phyloP scores from a whole-genome alignment of 2,888 invertebrate genomes.

The Melipona bicolor region DNA sequence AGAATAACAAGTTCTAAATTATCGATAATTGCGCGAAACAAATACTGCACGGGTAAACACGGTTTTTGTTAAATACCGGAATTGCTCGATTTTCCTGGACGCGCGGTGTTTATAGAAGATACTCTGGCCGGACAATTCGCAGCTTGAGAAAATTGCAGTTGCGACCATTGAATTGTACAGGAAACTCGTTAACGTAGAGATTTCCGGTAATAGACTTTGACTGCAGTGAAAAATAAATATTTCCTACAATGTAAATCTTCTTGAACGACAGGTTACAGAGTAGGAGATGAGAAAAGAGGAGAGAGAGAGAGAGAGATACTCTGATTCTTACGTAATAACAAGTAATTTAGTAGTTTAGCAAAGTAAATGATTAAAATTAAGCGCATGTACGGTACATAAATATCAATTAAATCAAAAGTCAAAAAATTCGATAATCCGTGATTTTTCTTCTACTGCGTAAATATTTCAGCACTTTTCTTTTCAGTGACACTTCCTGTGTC shows the following conservation, averaged over 20 bases:
- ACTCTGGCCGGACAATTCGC: background rate
- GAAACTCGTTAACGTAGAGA: conserved; percentile 14
- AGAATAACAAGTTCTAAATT: too few relatives aligned
- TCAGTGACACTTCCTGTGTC: too few relatives aligned
- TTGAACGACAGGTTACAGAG: background rate
- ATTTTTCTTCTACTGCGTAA: too few relatives aligned
- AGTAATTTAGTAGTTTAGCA: too few relatives aligned
- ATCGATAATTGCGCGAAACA: too few relatives aligned
- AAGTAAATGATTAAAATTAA: too few relatives aligned
- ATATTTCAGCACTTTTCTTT: too few relatives aligned
- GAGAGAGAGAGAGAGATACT: background rate
- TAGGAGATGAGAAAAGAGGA: too few relatives aligned
- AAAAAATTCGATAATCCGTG: background rate
- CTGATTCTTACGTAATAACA: background rate
- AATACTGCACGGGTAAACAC: too few relatives aligned
- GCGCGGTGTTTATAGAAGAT: background rate
- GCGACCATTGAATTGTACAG: background rate
- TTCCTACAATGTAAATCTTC: background rate
- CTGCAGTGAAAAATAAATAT: background rate
- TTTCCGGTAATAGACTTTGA: background rate
- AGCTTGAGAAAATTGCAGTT: background rate
- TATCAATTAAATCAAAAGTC: too few relatives aligned
- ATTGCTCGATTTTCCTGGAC: background rate
- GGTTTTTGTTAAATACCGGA: background rate
- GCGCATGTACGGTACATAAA: too few relatives aligned